Evolutionary conservation across 2,797 vertebrate species (phyloP).

Genomic region (Psittacula echo): DNA sequence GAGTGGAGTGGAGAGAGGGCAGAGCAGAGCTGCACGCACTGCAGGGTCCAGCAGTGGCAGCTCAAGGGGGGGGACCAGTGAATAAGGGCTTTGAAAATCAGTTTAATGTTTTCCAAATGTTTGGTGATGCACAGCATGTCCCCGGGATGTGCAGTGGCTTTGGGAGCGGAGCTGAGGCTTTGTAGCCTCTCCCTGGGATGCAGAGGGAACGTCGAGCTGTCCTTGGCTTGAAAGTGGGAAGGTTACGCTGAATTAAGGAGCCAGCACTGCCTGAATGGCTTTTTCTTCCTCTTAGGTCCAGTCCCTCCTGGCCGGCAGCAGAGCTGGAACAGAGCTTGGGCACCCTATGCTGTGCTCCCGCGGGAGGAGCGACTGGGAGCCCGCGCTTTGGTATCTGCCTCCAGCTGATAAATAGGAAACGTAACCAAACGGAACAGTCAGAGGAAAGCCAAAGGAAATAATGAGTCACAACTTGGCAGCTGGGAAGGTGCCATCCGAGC

Average conservation of each 20-base stretch:
- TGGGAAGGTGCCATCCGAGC: not conserved
- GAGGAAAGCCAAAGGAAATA: constrained; percentile 24
- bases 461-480: constrained; percentile 17
- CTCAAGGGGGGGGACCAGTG: not conserved
- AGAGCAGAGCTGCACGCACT: not conserved
- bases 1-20: not conserved
- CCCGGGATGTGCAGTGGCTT: not conserved
- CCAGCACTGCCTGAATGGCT: not conserved
- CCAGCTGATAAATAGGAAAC: not conserved
- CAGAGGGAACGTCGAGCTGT: constrained; percentile 10
- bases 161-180: not conserved
- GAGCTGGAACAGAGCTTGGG: not conserved
- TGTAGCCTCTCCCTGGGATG: not conserved
- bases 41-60: not conserved
- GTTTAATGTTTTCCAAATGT: not conserved
- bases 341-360: not conserved
- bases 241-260: constrained; percentile 7
- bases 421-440: not conserved
- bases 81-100: not conserved
- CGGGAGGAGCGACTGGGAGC: not conserved
- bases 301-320: not conserved
- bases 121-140: not conserved
- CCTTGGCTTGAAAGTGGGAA: constrained; percentile 30
- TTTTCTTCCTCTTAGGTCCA: not conserved
- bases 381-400: not conserved